phyloP scores from a whole-genome alignment of 2,888 invertebrate genomes.

The Himalopsyche japonica region DNA sequence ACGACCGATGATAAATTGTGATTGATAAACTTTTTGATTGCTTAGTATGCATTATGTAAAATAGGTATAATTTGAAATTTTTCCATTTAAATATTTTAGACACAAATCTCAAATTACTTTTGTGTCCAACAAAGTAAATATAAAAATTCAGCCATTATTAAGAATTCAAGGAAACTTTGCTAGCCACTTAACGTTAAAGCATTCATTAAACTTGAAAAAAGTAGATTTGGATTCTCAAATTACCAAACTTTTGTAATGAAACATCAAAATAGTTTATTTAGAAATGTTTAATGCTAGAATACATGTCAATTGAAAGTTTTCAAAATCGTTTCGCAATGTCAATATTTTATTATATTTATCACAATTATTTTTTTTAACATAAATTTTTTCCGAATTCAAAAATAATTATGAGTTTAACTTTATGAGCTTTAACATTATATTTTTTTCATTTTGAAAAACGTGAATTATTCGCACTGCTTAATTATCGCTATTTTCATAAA shows the following conservation, averaged over 20 bases:
- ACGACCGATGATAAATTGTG: too few species aligned
- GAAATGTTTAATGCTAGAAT: neutral
- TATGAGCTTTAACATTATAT: too few species aligned
- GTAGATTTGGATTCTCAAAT: neutral
- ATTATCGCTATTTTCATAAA: too few species aligned
- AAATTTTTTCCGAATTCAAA: neutral
- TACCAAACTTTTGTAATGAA: neutral
- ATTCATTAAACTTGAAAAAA: neutral
- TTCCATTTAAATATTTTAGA: too few species aligned
- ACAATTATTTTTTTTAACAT: neutral
- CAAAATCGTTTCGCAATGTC: neutral
- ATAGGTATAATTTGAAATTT: too few species aligned
- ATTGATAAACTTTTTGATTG: too few species aligned
- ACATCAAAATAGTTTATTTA: neutral
- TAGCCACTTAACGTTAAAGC: conserved; percentile 4
- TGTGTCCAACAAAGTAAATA: neutral
- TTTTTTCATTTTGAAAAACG: too few species aligned
- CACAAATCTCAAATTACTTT: too few species aligned
- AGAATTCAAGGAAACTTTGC: conserved; percentile 11
- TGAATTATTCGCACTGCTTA: too few species aligned
- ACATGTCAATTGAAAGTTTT: neutral
- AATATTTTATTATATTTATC: neutral
- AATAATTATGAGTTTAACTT: neutral
- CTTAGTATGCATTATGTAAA: too few species aligned
- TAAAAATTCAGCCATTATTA: conserved; percentile 12